phyloP scores from a whole-genome alignment of 2,797 vertebrate genomes.

The Microtus agrestis region DNA sequence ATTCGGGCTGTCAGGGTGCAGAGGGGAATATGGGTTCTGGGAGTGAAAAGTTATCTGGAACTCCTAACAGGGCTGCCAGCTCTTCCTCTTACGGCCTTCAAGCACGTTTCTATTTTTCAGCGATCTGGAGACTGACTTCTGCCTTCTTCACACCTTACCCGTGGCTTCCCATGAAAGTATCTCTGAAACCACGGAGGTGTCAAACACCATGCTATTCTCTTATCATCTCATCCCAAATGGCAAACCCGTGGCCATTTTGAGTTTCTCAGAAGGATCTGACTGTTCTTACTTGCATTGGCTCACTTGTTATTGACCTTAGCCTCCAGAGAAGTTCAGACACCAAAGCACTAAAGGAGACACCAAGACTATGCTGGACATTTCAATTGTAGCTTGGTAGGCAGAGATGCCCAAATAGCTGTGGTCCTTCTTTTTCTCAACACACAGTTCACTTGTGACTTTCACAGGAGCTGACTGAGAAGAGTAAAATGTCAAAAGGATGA shows the following conservation, averaged over 20 bases:
- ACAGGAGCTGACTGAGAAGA: constrained; percentile 8
- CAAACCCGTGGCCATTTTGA: constrained; percentile 20
- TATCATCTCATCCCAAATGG: constrained; percentile 35
- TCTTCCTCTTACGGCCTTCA: neutral
- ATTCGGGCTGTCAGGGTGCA: neutral
- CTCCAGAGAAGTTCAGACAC: constrained; percentile 55
- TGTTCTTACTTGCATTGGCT: neutral
- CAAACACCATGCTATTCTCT: constrained; percentile 55
- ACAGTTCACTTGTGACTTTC: neutral
- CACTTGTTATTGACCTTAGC: neutral
- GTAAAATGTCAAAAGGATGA: constrained; percentile 27
- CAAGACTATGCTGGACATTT: neutral
- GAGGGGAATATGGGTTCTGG: neutral
- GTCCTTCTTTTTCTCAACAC: neutral
- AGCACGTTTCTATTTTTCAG: neutral
- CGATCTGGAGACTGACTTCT: constrained; percentile 17
- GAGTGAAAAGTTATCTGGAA: neutral
- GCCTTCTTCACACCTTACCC: constrained; percentile 42
- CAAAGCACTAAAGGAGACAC: constrained; percentile 1
- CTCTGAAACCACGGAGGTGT: constrained; percentile 50
- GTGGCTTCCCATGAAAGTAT: constrained; percentile 57
- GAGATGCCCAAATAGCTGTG: neutral
- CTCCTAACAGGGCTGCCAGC: neutral
- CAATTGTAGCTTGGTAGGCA: constrained; percentile 12
- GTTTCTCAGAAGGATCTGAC: constrained; percentile 36